phyloP scores from a whole-genome alignment of 2,888 invertebrate species.

The Lordiphosa andalusiaca region DNA sequence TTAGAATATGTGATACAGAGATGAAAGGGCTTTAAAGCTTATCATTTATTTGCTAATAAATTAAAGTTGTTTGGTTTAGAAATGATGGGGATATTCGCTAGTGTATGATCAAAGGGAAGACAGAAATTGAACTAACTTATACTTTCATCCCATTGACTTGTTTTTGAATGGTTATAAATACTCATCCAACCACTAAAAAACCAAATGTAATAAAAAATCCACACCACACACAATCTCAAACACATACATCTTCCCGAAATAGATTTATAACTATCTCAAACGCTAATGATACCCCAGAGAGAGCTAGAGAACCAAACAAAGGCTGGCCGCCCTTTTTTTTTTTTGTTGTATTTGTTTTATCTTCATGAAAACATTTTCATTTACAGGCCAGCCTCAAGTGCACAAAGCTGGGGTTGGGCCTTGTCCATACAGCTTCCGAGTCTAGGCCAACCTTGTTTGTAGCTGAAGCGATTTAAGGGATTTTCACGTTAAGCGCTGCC shows the following conservation, averaged over 20 bases:
- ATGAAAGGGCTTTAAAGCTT: background rate
- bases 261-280: constrained; percentile 30
- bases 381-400: constrained; percentile 37
- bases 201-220: background rate
- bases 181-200: too few species aligned
- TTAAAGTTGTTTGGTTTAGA: too few species aligned
- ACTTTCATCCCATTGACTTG: too few species aligned
- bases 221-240: background rate
- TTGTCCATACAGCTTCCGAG: background rate
- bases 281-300: constrained; percentile 45
- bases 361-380: constrained; percentile 49
- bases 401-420: constrained; percentile 16
- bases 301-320: constrained; percentile 7
- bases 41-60: too few species aligned
- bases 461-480: constrained; percentile 58
- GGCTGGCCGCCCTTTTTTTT: background rate
- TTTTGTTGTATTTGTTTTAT: constrained; percentile 8
- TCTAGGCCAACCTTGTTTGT: constrained; percentile 32
- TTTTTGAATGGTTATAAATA: too few species aligned
- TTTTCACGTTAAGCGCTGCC: constrained; percentile 63
- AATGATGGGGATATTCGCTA: too few species aligned
- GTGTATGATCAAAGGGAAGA: too few species aligned
- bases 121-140: too few species aligned
- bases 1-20: background rate
- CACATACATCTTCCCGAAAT: background rate